Percentiles rank a stretch among this genome's conserved stretches.
These are phyloP conservation scores for Dynastes hyllus DNA, from an alignment of 2,888 invertebrate genomes.

Conservation along the genomic window DNA sequence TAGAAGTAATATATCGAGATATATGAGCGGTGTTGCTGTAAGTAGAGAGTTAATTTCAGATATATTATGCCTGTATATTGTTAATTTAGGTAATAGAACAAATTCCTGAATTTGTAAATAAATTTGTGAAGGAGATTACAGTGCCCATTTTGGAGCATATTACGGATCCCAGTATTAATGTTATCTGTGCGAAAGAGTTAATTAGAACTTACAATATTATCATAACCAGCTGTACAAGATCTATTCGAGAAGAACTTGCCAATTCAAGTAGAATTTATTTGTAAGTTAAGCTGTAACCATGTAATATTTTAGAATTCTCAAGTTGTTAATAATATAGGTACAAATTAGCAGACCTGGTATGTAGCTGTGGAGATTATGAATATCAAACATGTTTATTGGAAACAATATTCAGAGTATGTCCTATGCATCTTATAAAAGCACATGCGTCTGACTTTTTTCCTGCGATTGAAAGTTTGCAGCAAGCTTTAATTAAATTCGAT, in stretches of 20 bases:
- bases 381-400: slow-evolving; percentile 44
- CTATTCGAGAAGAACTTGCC: slow-evolving; percentile 30
- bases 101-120: slow-evolving; percentile 12
- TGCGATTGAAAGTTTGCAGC: slow-evolving; percentile 36
- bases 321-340: slow-evolving; percentile 22
- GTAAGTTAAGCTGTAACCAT: slow-evolving; percentile 19
- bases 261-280: slow-evolving; percentile 33
- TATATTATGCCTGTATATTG: neutral
- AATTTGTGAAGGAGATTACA: slow-evolving; percentile 32
- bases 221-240: slow-evolving; percentile 8
- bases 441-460: slow-evolving; percentile 39
- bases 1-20: slow-evolving; percentile 28
- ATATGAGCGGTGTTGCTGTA: slow-evolving; percentile 30
- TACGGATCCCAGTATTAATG: slow-evolving; percentile 43
- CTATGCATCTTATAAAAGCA: slow-evolving; percentile 10
- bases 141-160: slow-evolving; percentile 32
- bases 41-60: neutral
- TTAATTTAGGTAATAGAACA: slow-evolving; percentile 25
- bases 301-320: neutral
- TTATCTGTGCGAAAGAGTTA: slow-evolving; percentile 32
- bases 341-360: slow-evolving; percentile 35
- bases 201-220: slow-evolving; percentile 32
- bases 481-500: slow-evolving; percentile 28
- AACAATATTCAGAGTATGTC: slow-evolving; percentile 45
- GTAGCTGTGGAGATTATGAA: slow-evolving; percentile 47